These are phyloP conservation scores for Pseudococcus jackbeardsleyi DNA, from an alignment of 2,888 invertebrate genomes.

Conservation along the genomic window DNA sequence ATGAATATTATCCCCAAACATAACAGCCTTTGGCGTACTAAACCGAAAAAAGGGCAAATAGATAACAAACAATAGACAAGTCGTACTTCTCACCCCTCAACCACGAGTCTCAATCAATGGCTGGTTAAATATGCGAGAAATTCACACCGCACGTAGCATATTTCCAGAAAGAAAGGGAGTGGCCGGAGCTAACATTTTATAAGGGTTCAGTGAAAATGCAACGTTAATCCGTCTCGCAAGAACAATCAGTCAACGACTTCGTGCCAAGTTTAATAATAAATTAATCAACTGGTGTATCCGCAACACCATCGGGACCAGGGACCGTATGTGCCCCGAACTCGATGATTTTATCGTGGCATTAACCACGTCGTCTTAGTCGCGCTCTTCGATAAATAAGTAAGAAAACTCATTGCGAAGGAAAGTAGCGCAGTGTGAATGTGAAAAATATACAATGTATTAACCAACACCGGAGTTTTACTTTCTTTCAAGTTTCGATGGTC, in stretches of 20 bases:
- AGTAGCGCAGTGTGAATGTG: not conserved
- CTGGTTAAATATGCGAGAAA: slow-evolving; percentile 1
- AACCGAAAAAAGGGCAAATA: not conserved
- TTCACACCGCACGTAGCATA: not conserved
- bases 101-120: not conserved
- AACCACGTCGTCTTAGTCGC: not conserved
- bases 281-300: slow-evolving; percentile 14
- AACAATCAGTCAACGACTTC: slow-evolving; percentile 36
- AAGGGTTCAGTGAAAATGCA: not conserved
- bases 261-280: slow-evolving; percentile 34
- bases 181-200: not conserved
- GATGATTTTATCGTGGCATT: not conserved
- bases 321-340: not conserved
- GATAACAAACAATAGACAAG: not conserved
- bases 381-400: not conserved
- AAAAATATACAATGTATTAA: not conserved
- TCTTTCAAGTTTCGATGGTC: not conserved
- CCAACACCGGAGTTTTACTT: not conserved
- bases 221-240: slow-evolving; percentile 36
- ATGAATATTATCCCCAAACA: not conserved
- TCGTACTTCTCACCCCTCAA: not conserved
- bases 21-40: not conserved
- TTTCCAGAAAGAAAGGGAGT: not conserved
- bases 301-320: not conserved
- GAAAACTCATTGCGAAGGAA: not conserved